A percentile compares a stretch with the other conserved stretches of the same genome.
phyloP scores from a whole-genome alignment of 92 coral and sea anemone species.

The Umimayanthus chanpuru region DNA sequence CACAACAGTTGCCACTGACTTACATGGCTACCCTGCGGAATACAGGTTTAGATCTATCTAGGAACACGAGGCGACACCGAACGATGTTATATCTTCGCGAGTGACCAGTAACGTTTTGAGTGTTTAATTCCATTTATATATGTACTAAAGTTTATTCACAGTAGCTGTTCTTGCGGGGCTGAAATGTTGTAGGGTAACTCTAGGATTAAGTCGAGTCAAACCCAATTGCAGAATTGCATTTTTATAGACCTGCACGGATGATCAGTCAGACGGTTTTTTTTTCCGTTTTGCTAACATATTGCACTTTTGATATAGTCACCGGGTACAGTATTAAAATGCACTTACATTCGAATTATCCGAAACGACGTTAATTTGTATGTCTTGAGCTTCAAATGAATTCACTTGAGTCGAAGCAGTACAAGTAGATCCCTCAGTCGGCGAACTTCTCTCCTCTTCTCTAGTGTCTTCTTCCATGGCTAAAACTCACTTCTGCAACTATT shows the following conservation, averaged over 20 bases:
- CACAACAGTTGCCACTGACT: not conserved
- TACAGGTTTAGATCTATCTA: not conserved
- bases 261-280: not conserved
- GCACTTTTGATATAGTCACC: not conserved
- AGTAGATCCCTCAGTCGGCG: not conserved
- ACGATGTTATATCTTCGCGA: too few species aligned
- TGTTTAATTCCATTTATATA: too few species aligned
- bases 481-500: not conserved
- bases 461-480: slow-evolving; percentile 2
- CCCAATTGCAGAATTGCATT: not conserved
- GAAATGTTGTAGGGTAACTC: not conserved
- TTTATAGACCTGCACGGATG: not conserved
- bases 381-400: too few species aligned
- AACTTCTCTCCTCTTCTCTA: not conserved
- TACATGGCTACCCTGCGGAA: not conserved
- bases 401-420: not conserved
- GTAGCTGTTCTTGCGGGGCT: too few species aligned
- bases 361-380: not conserved
- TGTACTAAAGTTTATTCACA: too few species aligned
- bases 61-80: not conserved
- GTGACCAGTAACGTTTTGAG: not conserved
- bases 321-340: not conserved
- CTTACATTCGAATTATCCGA: slow-evolving; percentile 5
- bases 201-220: too few species aligned
- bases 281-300: not conserved